Conservation (phyloP, 2,113 vertebrate species). For the Tringa solitaria region DNA sequence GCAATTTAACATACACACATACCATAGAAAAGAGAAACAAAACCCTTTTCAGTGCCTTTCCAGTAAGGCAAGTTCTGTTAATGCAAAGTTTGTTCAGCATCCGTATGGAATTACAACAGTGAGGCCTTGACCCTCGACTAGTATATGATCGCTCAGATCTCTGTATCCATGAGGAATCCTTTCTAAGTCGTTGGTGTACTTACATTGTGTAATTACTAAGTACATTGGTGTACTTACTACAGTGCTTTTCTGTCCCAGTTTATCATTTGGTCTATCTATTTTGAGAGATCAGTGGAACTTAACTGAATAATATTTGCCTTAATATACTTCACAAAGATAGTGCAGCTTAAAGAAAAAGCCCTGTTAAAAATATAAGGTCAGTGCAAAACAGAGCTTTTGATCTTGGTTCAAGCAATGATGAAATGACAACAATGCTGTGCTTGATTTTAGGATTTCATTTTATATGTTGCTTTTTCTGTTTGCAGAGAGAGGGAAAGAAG, state of each 20-base stretch:
- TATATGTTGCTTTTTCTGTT: not conserved
- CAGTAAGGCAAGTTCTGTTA: not conserved
- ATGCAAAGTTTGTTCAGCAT: not conserved
- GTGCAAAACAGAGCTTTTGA: not conserved
- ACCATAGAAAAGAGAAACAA: not conserved
- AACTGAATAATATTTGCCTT: not conserved
- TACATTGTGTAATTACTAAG: too few species aligned
- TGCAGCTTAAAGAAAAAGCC: not conserved
- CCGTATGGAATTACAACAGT: not conserved
- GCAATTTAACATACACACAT: not conserved
- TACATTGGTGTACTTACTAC: too few species aligned
- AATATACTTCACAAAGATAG: not conserved
- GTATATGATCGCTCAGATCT: not conserved
- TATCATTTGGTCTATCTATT: not conserved
- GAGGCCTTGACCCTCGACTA: not conserved
- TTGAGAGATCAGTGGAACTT: not conserved
- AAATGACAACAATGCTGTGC: not conserved
- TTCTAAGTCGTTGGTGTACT: not conserved
- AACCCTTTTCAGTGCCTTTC: not conserved
- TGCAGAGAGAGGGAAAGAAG: not conserved
- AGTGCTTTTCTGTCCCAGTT: not conserved
- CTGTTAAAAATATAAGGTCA: not conserved
- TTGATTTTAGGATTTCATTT: not conserved
- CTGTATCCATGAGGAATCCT: not conserved
- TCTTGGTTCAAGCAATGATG: not conserved